Evolutionary conservation across 2,113 vertebrate genomes (phyloP).

Genomic region (Chlamydotis undulata): DNA sequence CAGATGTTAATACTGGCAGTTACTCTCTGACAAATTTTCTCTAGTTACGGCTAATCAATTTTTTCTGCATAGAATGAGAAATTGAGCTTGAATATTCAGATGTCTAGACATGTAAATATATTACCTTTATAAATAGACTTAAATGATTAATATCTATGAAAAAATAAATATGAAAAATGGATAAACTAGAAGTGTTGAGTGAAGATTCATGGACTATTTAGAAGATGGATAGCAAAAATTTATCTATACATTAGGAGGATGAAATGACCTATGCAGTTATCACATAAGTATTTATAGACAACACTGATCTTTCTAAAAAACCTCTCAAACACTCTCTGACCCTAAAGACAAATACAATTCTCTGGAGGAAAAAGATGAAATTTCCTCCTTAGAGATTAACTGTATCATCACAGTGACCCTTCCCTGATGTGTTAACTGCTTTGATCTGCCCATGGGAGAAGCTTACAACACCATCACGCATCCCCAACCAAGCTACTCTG

Average conservation of each 20-base stretch:
- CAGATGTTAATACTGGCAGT: constrained; percentile 70
- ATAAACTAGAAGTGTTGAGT: constrained; percentile 9
- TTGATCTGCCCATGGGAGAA: constrained; percentile 31
- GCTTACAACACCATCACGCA: neutral
- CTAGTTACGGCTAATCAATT: constrained; percentile 58
- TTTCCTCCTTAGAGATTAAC: constrained; percentile 9
- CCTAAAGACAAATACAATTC: neutral
- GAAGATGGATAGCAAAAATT: neutral
- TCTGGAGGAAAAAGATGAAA: neutral
- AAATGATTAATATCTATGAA: constrained; percentile 52
- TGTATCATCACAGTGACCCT: neutral
- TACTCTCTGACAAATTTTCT: constrained; percentile 70
- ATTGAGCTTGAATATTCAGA: constrained; percentile 15
- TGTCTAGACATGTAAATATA: constrained; percentile 36
- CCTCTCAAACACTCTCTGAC: neutral
- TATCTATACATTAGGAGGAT: neutral
- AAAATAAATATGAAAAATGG: constrained; percentile 47
- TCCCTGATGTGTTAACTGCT: constrained; percentile 15
- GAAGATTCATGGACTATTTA: constrained; percentile 1
- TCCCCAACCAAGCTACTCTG: neutral
- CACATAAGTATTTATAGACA: neutral
- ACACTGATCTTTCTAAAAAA: neutral
- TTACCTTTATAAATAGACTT: constrained; percentile 60
- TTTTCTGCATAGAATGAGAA: constrained; percentile 50
- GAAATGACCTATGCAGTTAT: neutral